Evolutionary conservation across 2,797 vertebrate species (phyloP).

Genomic region (Mormyrus hasselquistii): DNA sequence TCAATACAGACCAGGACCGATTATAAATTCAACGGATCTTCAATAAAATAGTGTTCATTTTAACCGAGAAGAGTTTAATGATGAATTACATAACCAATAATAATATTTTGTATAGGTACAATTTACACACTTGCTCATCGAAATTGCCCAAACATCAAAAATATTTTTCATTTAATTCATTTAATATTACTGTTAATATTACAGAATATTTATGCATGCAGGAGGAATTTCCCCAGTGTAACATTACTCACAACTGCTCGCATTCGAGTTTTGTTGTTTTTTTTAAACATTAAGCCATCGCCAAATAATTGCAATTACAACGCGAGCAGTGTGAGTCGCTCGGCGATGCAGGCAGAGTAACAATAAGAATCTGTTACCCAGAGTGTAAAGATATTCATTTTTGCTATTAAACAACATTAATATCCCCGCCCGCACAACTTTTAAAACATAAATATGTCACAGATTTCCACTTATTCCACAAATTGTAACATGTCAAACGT

Average conservation of each 20-base stretch:
- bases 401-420: background rate
- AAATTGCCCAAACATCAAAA: background rate
- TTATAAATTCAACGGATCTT: background rate
- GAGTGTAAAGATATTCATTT: background rate
- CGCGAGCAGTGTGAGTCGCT: background rate
- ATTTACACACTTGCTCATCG: background rate
- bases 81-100: background rate
- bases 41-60: conserved; percentile 1
- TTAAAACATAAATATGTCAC: background rate
- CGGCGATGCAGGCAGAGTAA: background rate
- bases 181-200: background rate
- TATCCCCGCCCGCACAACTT: background rate
- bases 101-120: background rate
- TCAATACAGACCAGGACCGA: background rate
- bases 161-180: background rate
- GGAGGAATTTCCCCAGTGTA: background rate
- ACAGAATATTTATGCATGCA: background rate
- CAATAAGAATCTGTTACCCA: background rate
- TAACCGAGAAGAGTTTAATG: background rate
- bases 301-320: background rate
- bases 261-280: background rate
- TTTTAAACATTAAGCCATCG: background rate
- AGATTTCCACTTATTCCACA: background rate
- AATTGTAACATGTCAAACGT: background rate
- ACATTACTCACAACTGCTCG: background rate